Percentiles rank a stretch among this genome's conserved stretches.
Evolutionary conservation across 2,888 invertebrate species (phyloP).

Genomic region (Acanthosoma haemorrhoidale): DNA sequence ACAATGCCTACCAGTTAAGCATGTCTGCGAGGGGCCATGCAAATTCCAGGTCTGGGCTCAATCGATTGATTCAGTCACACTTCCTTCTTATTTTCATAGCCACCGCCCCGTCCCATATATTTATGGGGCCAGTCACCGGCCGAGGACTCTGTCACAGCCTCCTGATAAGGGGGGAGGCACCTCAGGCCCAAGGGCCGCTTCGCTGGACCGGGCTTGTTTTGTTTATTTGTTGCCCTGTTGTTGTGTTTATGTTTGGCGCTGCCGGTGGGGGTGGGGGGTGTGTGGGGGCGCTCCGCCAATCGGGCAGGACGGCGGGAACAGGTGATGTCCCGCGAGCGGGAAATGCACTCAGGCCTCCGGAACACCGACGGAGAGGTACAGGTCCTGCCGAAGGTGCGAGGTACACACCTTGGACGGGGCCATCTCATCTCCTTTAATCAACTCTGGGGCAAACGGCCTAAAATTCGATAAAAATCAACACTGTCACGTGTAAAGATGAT

Average conservation of each 20-base stretch:
- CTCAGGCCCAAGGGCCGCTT: no score
- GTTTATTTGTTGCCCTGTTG: slow-evolving; percentile 22
- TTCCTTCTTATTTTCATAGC: slow-evolving; percentile 20
- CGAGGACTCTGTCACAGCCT: not conserved
- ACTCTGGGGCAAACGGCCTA: not conserved
- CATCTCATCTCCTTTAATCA: not conserved
- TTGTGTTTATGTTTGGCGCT: slow-evolving; percentile 31
- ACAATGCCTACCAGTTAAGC: not conserved
- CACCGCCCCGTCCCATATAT: not conserved
- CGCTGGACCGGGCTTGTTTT: not conserved
- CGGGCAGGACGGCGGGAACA: slow-evolving; percentile 18
- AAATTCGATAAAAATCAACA: not conserved
- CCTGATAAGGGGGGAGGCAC: not conserved
- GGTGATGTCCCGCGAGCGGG: slow-evolving; percentile 10
- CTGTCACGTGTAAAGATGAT: not conserved
- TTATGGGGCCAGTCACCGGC: not conserved
- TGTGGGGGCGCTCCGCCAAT: slow-evolving; percentile 17
- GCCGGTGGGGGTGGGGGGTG: slow-evolving; percentile 20
- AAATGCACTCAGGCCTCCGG: no score
- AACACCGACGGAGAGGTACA: no score
- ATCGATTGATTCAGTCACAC: slow-evolving; percentile 33
- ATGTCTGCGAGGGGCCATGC: slow-evolving; percentile 20
- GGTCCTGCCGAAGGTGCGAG: no score
- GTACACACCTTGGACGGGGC: no score
- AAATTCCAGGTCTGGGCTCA: slow-evolving; percentile 32